Evolutionary conservation across 2,888 invertebrate genomes (phyloP).

Genomic region (Fragum whitleyi): DNA sequence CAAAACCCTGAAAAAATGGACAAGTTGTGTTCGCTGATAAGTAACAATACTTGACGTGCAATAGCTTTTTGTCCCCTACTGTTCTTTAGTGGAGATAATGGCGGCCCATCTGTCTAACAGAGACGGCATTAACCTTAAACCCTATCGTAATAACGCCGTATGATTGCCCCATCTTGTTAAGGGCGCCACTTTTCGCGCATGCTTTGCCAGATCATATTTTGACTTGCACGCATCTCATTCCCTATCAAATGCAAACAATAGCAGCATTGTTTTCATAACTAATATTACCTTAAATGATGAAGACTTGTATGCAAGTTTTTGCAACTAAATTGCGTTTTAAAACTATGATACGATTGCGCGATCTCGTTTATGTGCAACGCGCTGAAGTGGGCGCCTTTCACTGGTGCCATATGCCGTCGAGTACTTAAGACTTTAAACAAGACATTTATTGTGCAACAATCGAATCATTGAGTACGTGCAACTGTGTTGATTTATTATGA

Average conservation of each 20-base stretch:
- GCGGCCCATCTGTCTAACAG: constrained; percentile 46
- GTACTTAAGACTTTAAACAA: constrained; percentile 9
- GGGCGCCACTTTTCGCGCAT: constrained; percentile 12
- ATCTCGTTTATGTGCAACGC: neutral
- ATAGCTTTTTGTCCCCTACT: constrained; percentile 21
- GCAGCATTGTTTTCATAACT: constrained; percentile 28
- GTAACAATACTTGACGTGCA: constrained; percentile 50
- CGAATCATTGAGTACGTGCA: constrained; percentile 6
- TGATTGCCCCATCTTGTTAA: constrained; percentile 15
- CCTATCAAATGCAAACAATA: constrained; percentile 12
- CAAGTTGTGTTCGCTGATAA: constrained; percentile 61
- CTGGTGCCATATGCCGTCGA: constrained; percentile 28
- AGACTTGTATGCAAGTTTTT: constrained; percentile 18
- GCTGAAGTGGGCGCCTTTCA: constrained; percentile 1
- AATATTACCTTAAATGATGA: constrained; percentile 19
- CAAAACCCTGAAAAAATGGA: constrained; percentile 43
- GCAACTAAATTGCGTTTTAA: constrained; percentile 32
- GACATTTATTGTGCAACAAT: constrained; percentile 19
- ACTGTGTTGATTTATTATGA: constrained; percentile 25
- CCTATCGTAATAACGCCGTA: constrained; percentile 13
- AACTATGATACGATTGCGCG: constrained; percentile 12
- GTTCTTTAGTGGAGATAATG: constrained; percentile 35
- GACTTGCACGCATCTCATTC: constrained; percentile 18
- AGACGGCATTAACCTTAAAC: constrained; percentile 4
- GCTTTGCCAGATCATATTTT: constrained; percentile 20